phyloP scores from a whole-genome alignment of 2,888 invertebrate species.

The Drosophila glabriapex region DNA sequence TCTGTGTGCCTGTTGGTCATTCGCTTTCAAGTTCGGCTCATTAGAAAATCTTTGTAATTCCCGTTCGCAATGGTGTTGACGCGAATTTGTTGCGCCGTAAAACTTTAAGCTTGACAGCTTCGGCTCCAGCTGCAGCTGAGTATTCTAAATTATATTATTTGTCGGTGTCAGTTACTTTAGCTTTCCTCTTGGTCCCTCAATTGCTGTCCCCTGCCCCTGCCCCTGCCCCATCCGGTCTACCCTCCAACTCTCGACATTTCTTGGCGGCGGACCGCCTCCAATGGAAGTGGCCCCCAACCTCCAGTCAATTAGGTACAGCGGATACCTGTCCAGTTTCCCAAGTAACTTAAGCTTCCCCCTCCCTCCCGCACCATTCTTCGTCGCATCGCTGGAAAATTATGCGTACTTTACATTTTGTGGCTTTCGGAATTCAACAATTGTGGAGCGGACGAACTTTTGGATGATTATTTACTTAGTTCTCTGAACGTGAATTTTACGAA shows the following conservation, averaged over 20 bases:
- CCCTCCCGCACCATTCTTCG: neutral
- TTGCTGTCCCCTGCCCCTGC: neutral
- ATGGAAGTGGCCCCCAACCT: slow-evolving; percentile 3
- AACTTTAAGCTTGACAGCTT: slow-evolving; percentile 45
- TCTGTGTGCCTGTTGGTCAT: slow-evolving; percentile 35
- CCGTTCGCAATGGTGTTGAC: slow-evolving; percentile 54
- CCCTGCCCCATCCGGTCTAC: neutral
- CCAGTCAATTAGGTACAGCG: slow-evolving; percentile 73
- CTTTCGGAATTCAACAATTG: slow-evolving; percentile 55
- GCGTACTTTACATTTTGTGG: slow-evolving; percentile 78
- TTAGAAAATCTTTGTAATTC: slow-evolving; percentile 72
- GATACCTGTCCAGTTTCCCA: slow-evolving; percentile 48
- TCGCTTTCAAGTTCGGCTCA: slow-evolving; percentile 71
- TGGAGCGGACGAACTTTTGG: slow-evolving; percentile 44
- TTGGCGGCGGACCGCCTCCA: slow-evolving; percentile 33
- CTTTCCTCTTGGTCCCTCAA: slow-evolving; percentile 12
- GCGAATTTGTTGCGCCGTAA: slow-evolving; percentile 36
- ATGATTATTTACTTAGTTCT: slow-evolving; percentile 77
- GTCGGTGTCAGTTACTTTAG: slow-evolving; percentile 61
- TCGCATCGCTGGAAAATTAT: slow-evolving; percentile 62
- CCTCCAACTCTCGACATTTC: slow-evolving; percentile 30
- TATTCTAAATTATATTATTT: slow-evolving; percentile 69
- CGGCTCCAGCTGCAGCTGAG: slow-evolving; percentile 28
- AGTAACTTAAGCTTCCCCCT: slow-evolving; percentile 8
- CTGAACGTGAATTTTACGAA: slow-evolving; percentile 70